Base-by-base conservation (phyloP, 2,797 vertebrate species). In the Poecilia wingei region DNA sequence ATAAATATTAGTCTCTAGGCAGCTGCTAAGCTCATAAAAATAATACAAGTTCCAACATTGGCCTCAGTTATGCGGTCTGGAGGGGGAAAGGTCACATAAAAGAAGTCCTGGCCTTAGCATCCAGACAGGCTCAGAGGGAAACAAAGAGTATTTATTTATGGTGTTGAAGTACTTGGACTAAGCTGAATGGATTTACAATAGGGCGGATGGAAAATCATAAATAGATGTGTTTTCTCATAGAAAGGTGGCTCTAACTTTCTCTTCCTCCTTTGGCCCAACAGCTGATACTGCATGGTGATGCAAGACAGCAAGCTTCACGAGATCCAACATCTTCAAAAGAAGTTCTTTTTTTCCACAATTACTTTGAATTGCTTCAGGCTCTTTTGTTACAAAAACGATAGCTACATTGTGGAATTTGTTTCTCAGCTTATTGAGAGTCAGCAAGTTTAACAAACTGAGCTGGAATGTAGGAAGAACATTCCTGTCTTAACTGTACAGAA, bases 1-100 rank as follows among this genome's bases (percentile, higher is more conserved):
- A 92, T 93, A 82, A 90, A 94, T 92, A 94, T 92, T 90, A 93
- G 91, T 91, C 93, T 91, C 93, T 61, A 31, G 82, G 86, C 72
- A 87, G 82, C 92, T 92, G 91, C 92, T 91, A 87, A 92, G 81
- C 92, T 95, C 91, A 93, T 94, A 94, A 94, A 95, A 94, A 94
- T 91, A 93, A 92, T 92, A 92, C 86, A 84, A 84, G 81, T 84
- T 90, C 83, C 83, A 83, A 89, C 86, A 82, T 76, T 87, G 90
- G 92, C 88, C 39, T 85, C 71, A 25, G 39, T 90, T 92, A 90
- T 88, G 82, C 72, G 68, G 89, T 88, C 89, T 69, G 57, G 82
- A 85, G 74, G 83, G 82, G 74, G 82, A 77, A 71, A 83, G 69
- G 88, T 88, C 87, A 87, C 72, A 71, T 33, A 74, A 75, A 84